Conservation (phyloP, 2,113 vertebrate species). For the Epinephelus moara region DNA sequence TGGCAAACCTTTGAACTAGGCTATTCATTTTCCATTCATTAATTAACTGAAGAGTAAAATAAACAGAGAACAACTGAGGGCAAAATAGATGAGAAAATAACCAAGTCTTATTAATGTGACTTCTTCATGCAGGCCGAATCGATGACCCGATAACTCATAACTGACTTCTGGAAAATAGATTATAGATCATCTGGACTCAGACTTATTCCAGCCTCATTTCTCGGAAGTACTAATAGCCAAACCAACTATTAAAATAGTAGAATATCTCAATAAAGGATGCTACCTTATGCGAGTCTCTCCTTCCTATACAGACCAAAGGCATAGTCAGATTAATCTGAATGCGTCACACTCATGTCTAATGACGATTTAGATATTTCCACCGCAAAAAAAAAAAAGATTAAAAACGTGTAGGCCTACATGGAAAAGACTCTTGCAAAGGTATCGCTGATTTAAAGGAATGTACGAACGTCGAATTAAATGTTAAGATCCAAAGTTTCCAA, state of each 20-base stretch:
- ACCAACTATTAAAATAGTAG: not conserved
- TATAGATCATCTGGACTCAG: not conserved
- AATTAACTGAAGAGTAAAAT: not conserved
- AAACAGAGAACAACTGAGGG: not conserved
- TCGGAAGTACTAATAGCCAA: not conserved
- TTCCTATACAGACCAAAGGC: not conserved
- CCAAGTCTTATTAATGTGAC: not conserved
- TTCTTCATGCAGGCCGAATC: not conserved
- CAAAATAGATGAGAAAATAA: not conserved
- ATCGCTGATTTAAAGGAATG: not conserved
- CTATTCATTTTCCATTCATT: not conserved
- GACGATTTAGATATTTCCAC: not conserved
- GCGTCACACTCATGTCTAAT: no score
- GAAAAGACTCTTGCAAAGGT: not conserved
- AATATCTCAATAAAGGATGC: not conserved
- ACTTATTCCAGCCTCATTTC: not conserved
- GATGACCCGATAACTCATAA: not conserved
- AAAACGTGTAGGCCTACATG: no score
- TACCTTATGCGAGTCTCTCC: not conserved
- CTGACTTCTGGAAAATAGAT: no score
- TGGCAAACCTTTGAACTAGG: not conserved
- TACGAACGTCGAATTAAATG: not conserved
- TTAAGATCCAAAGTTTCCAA: not conserved
- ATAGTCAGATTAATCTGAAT: not conserved
- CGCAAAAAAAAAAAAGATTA: not conserved